Conservation (phyloP, 2,888 invertebrate genomes). For the Trissolcus japonicus region DNA sequence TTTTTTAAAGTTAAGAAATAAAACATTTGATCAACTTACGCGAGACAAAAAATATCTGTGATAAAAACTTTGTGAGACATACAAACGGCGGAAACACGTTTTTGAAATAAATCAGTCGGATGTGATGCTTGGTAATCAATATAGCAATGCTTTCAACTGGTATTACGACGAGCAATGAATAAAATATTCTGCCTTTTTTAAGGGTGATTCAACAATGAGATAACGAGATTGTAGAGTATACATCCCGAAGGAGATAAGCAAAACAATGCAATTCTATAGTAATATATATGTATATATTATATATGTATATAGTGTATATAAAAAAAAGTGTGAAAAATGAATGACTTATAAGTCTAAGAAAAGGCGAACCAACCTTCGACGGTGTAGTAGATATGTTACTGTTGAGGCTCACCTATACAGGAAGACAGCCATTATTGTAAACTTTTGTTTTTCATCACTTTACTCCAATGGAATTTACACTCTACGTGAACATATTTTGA, state of each 20-base stretch:
- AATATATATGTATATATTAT: slow-evolving; percentile 32
- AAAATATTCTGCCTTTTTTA: slow-evolving; percentile 53
- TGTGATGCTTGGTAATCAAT: slow-evolving; percentile 51
- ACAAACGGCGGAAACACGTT: not conserved
- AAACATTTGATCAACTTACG: slow-evolving; percentile 3
- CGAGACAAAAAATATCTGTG: slow-evolving; percentile 32
- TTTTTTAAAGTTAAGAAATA: too few relatives aligned
- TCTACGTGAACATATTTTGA: slow-evolving; percentile 50
- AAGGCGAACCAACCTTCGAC: slow-evolving; percentile 60
- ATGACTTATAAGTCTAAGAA: slow-evolving; percentile 59
- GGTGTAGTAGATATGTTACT: slow-evolving; percentile 57
- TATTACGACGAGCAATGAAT: slow-evolving; percentile 53
- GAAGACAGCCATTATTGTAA: slow-evolving; percentile 59
- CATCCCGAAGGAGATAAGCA: slow-evolving; percentile 61
- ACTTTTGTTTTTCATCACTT: slow-evolving; percentile 54
- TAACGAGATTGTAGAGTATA: slow-evolving; percentile 60
- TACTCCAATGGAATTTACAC: slow-evolving; percentile 60
- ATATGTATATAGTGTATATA: slow-evolving; percentile 36
- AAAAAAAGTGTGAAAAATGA: slow-evolving; percentile 57
- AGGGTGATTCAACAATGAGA: slow-evolving; percentile 52
- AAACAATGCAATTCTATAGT: slow-evolving; percentile 55
- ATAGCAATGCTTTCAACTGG: slow-evolving; percentile 45
- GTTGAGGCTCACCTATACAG: slow-evolving; percentile 58
- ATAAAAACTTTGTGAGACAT: slow-evolving; percentile 14
- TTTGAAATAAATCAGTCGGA: slow-evolving; percentile 42